phyloP scores from a whole-genome alignment of 2,888 invertebrate species.

The Imbricaverruca yamaguchii region DNA sequence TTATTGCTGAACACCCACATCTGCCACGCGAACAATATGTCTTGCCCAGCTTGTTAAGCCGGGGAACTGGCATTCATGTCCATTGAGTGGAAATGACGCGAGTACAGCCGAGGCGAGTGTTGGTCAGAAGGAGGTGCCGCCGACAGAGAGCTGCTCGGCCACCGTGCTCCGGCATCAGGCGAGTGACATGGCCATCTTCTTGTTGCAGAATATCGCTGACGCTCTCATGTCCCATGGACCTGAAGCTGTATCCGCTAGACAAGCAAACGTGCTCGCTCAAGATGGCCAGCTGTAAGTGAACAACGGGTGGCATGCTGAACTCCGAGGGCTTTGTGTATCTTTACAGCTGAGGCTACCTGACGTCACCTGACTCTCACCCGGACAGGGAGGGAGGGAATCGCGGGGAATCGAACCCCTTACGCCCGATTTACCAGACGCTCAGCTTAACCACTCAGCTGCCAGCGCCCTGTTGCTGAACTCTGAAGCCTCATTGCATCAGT shows the following conservation, averaged over 20 bases:
- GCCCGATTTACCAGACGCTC: no score
- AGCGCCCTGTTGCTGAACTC: no score
- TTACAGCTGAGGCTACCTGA: no score
- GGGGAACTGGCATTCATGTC: background rate
- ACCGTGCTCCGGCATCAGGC: background rate
- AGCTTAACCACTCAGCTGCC: no score
- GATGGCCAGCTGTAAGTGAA: slow-evolving; percentile 92
- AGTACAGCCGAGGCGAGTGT: background rate
- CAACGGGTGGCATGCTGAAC: no score
- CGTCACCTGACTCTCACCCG: no score
- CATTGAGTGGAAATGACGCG: background rate
- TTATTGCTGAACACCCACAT: background rate
- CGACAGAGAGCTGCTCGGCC: background rate
- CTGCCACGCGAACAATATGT: background rate
- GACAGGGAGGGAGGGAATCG: no score
- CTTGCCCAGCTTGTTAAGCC: no score
- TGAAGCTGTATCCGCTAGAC: slow-evolving; percentile 93
- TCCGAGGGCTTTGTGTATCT: no score
- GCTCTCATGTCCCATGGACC: slow-evolving; percentile 93
- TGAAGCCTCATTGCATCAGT: no score
- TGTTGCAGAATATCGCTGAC: slow-evolving; percentile 77
- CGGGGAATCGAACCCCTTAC: no score
- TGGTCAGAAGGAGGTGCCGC: background rate
- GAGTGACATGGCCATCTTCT: slow-evolving; percentile 16
- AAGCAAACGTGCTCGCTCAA: slow-evolving; percentile 88